phyloP scores from a whole-genome alignment of 2,113 vertebrate species.

The Rynchops niger region DNA sequence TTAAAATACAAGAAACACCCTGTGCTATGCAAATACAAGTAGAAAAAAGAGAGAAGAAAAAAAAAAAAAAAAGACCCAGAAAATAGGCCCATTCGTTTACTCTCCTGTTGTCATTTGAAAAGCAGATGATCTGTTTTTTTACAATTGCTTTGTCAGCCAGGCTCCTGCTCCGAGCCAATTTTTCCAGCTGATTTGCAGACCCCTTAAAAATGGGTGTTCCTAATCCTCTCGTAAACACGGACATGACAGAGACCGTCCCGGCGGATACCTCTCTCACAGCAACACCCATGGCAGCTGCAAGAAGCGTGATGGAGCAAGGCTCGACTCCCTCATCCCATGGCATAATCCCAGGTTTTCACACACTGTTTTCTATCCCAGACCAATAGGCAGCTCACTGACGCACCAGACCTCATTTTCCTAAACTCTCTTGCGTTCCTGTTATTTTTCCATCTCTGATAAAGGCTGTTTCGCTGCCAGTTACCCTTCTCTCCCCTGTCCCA shows the following conservation, averaged over 20 bases:
- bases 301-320: constrained; percentile 16
- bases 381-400: constrained; percentile 18
- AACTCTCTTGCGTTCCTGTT: not conserved
- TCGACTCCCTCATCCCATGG: not conserved
- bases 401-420: not conserved
- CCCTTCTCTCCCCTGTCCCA: not conserved
- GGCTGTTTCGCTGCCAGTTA: not conserved
- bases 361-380: not conserved
- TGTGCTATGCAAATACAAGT: not conserved
- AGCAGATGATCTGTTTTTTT: constrained; percentile 23
- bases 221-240: not conserved
- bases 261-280: not conserved
- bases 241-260: not conserved
- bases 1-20: not conserved
- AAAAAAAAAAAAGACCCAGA: not conserved
- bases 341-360: constrained; percentile 11
- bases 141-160: constrained; percentile 52
- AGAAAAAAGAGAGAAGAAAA: not conserved
- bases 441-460: not conserved
- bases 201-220: not conserved
- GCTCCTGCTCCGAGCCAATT: constrained; percentile 23
- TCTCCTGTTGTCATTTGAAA: constrained; percentile 11
- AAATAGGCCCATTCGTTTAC: constrained; percentile 19
- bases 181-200: constrained; percentile 57
- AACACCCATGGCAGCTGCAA: constrained; percentile 20